Evolutionary conservation across 1,140 invertebrate genomes (phyloP).

Genomic region (Hyphantria cunea): DNA sequence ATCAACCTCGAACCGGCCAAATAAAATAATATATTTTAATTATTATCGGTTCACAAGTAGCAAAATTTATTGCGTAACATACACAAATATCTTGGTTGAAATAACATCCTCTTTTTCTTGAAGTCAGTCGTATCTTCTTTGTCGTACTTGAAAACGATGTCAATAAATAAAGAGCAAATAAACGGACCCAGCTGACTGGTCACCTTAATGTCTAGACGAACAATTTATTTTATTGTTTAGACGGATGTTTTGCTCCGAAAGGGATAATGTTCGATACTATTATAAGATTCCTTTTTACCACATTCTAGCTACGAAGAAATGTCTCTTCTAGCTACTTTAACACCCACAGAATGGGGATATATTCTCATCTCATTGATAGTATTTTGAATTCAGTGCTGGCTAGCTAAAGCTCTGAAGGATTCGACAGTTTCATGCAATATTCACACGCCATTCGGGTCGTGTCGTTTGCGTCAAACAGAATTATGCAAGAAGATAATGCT

Average conservation of each 20-base stretch:
- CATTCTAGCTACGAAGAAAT: not conserved
- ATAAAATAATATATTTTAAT: too few species aligned
- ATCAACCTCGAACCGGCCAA: too few species aligned
- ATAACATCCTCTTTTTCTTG: too few species aligned
- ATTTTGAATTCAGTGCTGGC: constrained; percentile 25
- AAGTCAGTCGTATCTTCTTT: not conserved
- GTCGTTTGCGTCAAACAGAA: constrained; percentile 25
- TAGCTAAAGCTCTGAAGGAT: constrained; percentile 21
- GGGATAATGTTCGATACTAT: not conserved
- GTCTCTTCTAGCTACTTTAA: not conserved
- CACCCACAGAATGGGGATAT: constrained; percentile 12
- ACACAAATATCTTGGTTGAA: too few species aligned
- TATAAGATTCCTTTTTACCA: not conserved
- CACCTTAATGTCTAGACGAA: not conserved
- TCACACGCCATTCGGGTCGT: constrained; percentile 29
- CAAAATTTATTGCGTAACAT: too few species aligned
- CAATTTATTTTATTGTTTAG: constrained; percentile 1
- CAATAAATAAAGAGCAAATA: not conserved
- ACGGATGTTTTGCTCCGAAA: not conserved
- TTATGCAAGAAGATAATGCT: constrained; percentile 27
- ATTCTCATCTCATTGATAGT: constrained; percentile 23
- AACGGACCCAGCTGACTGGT: not conserved
- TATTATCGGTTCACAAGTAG: too few species aligned
- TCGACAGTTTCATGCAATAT: constrained; percentile 35
- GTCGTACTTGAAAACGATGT: not conserved